Percentiles rank a stretch among this genome's conserved stretches.
phyloP scores from a whole-genome alignment of 2,113 vertebrate genomes.

The Eulacestoma nigropectus region DNA sequence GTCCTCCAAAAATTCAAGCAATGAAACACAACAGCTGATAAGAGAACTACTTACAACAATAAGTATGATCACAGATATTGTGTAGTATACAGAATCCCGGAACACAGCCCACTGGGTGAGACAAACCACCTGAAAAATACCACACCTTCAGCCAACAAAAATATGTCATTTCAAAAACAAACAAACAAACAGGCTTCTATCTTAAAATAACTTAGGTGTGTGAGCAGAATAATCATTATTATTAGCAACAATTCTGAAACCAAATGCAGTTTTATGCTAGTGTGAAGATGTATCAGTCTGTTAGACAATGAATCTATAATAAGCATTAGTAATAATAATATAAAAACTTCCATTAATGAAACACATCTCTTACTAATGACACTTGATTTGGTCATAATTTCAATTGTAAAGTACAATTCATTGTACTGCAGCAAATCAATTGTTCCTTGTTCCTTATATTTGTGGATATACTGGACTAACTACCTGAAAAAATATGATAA shows the following conservation, averaged over 20 bases:
- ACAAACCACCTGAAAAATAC: slow-evolving; percentile 82
- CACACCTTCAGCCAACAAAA: background rate
- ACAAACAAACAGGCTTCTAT: background rate
- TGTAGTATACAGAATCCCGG: slow-evolving; percentile 94
- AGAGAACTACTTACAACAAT: slow-evolving; percentile 83
- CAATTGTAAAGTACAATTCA: background rate
- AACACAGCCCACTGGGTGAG: slow-evolving; percentile 94
- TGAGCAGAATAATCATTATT: background rate
- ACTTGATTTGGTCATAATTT: background rate
- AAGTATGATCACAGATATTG: slow-evolving; percentile 84
- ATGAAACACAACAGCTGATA: background rate
- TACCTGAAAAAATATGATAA: background rate
- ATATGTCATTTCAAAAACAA: background rate
- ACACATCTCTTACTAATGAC: background rate
- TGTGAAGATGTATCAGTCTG: background rate
- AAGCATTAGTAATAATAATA: background rate
- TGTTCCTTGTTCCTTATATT: background rate
- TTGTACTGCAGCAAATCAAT: background rate
- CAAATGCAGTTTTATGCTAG: background rate
- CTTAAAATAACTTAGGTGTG: background rate
- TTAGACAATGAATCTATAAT: background rate
- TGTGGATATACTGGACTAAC: background rate
- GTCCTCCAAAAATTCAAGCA: background rate
- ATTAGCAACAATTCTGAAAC: background rate
- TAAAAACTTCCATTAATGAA: background rate